Evolutionary conservation across 2,797 vertebrate genomes (phyloP).

Genomic region (Enteromius paludinosus): DNA sequence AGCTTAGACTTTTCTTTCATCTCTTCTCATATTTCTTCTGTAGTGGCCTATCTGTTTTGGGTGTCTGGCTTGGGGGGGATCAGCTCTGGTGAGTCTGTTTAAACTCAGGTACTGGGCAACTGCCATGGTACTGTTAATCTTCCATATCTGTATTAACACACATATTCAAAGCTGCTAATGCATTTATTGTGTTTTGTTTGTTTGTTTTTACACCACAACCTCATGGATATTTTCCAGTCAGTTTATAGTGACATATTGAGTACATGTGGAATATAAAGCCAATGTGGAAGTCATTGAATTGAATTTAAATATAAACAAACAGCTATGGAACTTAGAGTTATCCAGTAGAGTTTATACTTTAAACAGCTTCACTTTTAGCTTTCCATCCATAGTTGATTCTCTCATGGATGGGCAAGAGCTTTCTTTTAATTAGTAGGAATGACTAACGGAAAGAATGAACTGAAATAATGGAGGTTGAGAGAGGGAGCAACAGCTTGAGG

Average conservation of each 20-base stretch:
- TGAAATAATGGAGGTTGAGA: conserved; percentile 61
- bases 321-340: not conserved
- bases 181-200: not conserved
- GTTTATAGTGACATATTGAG: not conserved
- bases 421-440: conserved; percentile 65
- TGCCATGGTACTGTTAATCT: conserved; percentile 25
- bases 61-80: conserved; percentile 17
- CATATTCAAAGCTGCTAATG: conserved; percentile 28
- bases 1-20: conserved; percentile 3
- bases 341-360: not conserved
- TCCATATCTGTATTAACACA: conserved; percentile 24
- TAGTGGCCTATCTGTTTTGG: conserved; percentile 21
- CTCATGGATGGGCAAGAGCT: conserved; percentile 53
- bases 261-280: not conserved
- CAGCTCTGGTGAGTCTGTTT: conserved; percentile 19
- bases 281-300: not conserved
- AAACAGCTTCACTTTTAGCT: conserved; percentile 46
- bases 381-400: conserved; percentile 71
- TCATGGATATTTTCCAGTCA: not conserved
- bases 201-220: not conserved
- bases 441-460: conserved; percentile 75
- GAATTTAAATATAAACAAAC: not conserved
- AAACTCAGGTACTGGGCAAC: conserved; percentile 31
- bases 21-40: conserved; percentile 6
- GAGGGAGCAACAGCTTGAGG: conserved; percentile 47